Conservation (phyloP, 2,888 invertebrate genomes). For the Caenorhabditis macrosperma region DNA sequence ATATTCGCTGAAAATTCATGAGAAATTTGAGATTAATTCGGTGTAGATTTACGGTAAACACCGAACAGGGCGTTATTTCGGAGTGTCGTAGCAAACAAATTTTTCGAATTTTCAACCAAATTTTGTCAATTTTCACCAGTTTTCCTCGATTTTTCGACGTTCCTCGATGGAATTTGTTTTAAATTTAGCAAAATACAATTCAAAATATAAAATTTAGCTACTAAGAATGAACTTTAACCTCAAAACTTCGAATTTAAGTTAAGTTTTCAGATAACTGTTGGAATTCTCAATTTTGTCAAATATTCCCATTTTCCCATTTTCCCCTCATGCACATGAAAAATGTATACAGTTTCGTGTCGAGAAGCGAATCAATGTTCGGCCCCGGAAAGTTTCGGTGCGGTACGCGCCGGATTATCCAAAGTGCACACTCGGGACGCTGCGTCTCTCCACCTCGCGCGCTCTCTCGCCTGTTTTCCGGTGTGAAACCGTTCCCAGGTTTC, state of each 20-base stretch:
- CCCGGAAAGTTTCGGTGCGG: constrained; percentile 25
- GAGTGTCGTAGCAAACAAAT: background rate
- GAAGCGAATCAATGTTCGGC: background rate
- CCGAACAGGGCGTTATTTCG: background rate
- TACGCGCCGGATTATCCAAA: constrained; percentile 48
- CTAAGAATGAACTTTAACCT: too few species aligned
- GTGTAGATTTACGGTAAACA: too few species aligned
- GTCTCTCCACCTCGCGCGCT: constrained; percentile 14
- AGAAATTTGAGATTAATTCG: too few species aligned
- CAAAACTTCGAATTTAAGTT: too few species aligned
- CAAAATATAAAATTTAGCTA: too few species aligned
- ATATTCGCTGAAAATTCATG: too few species aligned
- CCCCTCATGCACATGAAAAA: constrained; percentile 16
- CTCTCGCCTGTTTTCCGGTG: constrained; percentile 46
- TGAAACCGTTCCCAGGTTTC: constrained; percentile 22
- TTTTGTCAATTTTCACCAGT: too few species aligned
- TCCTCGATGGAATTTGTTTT: too few species aligned
- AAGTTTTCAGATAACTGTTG: too few species aligned
- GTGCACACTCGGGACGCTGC: constrained; percentile 43
- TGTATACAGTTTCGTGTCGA: background rate
- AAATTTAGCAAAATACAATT: too few species aligned
- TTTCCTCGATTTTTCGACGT: too few species aligned
- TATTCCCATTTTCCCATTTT: background rate
- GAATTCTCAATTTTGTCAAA: background rate
- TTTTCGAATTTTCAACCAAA: too few species aligned